These are phyloP conservation scores for Florisuga fusca DNA, from an alignment of 2,797 vertebrate species.

Conservation along the genomic window DNA sequence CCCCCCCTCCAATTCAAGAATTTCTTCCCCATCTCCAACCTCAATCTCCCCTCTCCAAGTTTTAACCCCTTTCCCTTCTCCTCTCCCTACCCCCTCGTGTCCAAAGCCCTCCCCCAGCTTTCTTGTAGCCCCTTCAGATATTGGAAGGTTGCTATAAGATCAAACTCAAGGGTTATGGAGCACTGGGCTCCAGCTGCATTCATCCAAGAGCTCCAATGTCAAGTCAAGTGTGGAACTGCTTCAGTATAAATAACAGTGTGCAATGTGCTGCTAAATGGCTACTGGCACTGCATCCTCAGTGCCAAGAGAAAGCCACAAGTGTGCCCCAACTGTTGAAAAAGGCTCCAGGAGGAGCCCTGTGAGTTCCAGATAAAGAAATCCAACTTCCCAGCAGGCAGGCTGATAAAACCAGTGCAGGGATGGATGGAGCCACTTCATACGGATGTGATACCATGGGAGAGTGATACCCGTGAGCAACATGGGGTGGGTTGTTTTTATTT, in stretches of 20 bases:
- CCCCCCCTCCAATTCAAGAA: too few relatives aligned
- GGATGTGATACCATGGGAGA: not conserved
- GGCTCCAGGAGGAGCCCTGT: not conserved
- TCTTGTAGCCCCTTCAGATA: too few relatives aligned
- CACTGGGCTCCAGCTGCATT: not conserved
- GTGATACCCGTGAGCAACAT: too few relatives aligned
- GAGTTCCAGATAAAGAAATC: not conserved
- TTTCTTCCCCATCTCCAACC: too few relatives aligned
- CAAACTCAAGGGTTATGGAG: not conserved
- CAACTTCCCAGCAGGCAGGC: not conserved
- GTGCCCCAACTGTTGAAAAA: not conserved
- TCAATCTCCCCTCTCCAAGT: too few relatives aligned
- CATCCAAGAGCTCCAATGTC: not conserved
- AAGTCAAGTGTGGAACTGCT: not conserved
- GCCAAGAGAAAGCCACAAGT: not conserved
- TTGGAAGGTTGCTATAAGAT: too few relatives aligned
- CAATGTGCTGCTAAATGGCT: not conserved
- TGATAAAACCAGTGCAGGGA: not conserved
- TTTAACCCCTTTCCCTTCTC: too few relatives aligned
- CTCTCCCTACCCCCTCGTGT: too few relatives aligned
- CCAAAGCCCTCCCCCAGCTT: too few relatives aligned
- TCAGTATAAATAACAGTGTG: not conserved
- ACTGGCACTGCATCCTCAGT: accelerated
- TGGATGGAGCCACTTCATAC: not conserved
- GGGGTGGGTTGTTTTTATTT: not conserved